These are phyloP conservation scores for Orcinus orca DNA, from an alignment of 2,113 vertebrate species.

Conservation along the genomic window DNA sequence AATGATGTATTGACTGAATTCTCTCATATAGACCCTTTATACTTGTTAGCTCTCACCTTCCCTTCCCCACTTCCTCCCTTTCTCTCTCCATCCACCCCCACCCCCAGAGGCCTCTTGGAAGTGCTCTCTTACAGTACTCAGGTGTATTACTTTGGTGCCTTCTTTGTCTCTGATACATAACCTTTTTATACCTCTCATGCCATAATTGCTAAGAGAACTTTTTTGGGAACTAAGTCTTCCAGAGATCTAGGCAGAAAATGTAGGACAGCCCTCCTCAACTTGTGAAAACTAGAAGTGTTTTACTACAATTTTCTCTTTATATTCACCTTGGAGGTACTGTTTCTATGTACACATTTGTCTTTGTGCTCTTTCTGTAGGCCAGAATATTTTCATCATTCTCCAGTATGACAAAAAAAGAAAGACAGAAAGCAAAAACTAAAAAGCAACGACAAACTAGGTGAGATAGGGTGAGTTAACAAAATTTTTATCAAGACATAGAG, in stretches of 20 bases:
- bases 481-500: neutral
- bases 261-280: neutral
- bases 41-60: neutral
- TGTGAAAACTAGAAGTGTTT: neutral
- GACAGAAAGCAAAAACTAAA: neutral
- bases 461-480: neutral
- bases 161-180: neutral
- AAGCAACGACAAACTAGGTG: neutral
- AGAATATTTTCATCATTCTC: neutral
- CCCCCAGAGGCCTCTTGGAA: neutral
- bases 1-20: neutral
- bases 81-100: neutral
- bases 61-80: neutral
- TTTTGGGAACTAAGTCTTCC: neutral
- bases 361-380: neutral
- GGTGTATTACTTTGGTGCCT: neutral
- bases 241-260: neutral
- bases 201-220: neutral
- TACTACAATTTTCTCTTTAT: neutral
- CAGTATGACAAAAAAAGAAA: neutral
- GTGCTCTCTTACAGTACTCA: neutral
- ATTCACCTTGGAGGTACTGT: neutral
- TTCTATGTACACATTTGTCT: neutral
- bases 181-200: neutral
- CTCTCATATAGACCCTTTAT: neutral